Base-by-base conservation (phyloP, 64 coral and sea anemone genomes). In the Cladopsammia gracilis region DNA sequence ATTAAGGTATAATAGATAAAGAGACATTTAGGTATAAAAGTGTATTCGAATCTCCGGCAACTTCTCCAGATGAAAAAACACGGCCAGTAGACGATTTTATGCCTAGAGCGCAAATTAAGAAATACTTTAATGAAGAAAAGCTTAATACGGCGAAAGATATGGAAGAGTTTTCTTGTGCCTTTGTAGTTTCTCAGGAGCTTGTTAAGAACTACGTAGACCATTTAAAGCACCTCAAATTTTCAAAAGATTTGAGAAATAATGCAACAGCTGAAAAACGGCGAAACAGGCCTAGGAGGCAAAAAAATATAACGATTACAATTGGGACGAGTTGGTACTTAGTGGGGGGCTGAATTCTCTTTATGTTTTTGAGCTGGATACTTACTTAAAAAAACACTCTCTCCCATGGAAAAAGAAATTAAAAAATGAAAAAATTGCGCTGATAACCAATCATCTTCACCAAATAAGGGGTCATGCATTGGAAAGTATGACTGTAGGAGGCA, bases 361-460 rank as follows among this genome's bases (percentile, higher is more conserved):
- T 46, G 73, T 76, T 48, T 76, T 16, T 26, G 73, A 76, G 42
- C 73, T 76, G 15, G 51, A 76, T 15, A 43, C 42, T 5, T 76
- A 76, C 51, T 50, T 26, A 19, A 76, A 76, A 46, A 76, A 49
- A 7, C 73, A 76, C 73, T 76, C 73, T 19, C 13, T 76, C 19
- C 73, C 73, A 43, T 48, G 73, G 73, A 49, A 76, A 76, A 76
- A 76, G n/a, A 76, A 49, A 3, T 25, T 76, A 25, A 76, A 76
- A 76, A 76, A 76, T 43, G 73, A 76, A 76, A 76, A 76, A 76
- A 26, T 76, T 19, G 51, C 23, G 42, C 45, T 50, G 73, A 75
- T 75, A 34, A 48, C 72, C 72, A 75, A 16, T 75, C 73, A 76
- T 76, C 42, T 76, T 73, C n/a, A n/a, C n/a, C n/a, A n/a, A n/a